Base-by-base conservation (phyloP, 2,797 vertebrate species). In the Poeciliopsis infans region DNA sequence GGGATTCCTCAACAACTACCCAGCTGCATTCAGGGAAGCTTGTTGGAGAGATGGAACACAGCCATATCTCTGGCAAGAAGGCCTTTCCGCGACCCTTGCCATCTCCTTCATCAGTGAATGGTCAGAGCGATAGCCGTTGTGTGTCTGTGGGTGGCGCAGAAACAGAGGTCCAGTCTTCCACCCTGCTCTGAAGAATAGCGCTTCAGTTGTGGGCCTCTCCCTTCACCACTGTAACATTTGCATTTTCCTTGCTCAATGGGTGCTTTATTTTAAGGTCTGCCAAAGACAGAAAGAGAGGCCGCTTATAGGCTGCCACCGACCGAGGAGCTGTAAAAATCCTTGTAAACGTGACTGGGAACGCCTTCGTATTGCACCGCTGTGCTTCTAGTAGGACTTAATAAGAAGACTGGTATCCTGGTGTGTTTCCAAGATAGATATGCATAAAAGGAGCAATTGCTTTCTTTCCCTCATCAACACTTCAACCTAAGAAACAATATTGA, bases 191-290 rank as follows among this genome's bases (percentile, higher is more conserved):
- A 89, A 94, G 92, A 93, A 93, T 92, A 90, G 88, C 76, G 88
- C 87, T 91, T 94, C 90, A 88, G 85, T 90, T 90, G 89, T 92
- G 91, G 87, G 83, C 86, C 89, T 85, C 93, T 84, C 87, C 81
- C 80, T 89, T 87, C 85, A 79, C 84, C 88, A 92, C 92, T 93
- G 92, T 92, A 94, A 91, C 93, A 95, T 94, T 95, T 93, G 92
- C 94, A 95, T 94, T 94, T 92, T 75, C 57, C 80, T 82, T 80
- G 82, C 82, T 94, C 89, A 95, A 93, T 91, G 86, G 83, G 55
- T 5, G 81, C 94, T 93, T 91, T 95, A 94, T 94, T 79, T 91
- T 82, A 79, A 0, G 79, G 78, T 68, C 81, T 66, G 88, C 84
- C 39, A 74, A 77, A 79, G 84, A 89, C 81, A 68, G 46, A 86